These are phyloP conservation scores for Pyxicephalus adspersus DNA, from an alignment of 2,113 vertebrate genomes.

Conservation along the genomic window DNA sequence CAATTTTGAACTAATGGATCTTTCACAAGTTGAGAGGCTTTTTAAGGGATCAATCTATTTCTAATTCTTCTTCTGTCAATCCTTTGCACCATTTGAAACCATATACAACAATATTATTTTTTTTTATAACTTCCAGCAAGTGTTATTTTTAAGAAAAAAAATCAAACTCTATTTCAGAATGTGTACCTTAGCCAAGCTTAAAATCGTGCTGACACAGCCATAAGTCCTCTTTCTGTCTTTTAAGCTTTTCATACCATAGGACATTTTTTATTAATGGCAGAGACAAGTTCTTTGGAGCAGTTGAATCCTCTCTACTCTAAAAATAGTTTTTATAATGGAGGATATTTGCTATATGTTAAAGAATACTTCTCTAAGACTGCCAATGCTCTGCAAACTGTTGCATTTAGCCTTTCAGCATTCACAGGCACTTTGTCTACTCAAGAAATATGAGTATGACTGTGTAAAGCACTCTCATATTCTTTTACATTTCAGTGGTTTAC, in stretches of 20 bases:
- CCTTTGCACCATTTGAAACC: neutral
- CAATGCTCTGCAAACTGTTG: slow-evolving; percentile 9
- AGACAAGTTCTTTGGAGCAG: slow-evolving; percentile 32
- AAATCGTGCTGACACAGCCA: slow-evolving; percentile 50
- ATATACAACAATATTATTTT: slow-evolving; percentile 16
- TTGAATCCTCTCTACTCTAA: slow-evolving; percentile 31
- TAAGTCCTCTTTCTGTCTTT: slow-evolving; percentile 38
- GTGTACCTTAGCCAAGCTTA: slow-evolving; percentile 39
- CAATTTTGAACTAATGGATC: too few species aligned
- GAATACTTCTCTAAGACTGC: slow-evolving; percentile 18
- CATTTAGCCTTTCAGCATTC: neutral
- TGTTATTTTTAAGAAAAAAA: slow-evolving; percentile 13
- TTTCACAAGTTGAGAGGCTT: too few species aligned
- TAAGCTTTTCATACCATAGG: slow-evolving; percentile 38
- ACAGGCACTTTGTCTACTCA: neutral
- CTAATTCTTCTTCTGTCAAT: too few species aligned
- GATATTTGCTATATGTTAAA: slow-evolving; percentile 16
- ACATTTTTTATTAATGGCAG: slow-evolving; percentile 55
- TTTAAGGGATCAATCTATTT: too few species aligned
- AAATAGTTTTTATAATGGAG: slow-evolving; percentile 51
- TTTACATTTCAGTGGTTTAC: too few species aligned
- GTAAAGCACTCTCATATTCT: too few species aligned
- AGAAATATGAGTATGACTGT: too few species aligned
- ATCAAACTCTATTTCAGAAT: slow-evolving; percentile 37
- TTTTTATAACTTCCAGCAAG: neutral